Evolutionary conservation across 2,797 vertebrate genomes (phyloP).

Genomic region (Aselliscus stoliczkanus): DNA sequence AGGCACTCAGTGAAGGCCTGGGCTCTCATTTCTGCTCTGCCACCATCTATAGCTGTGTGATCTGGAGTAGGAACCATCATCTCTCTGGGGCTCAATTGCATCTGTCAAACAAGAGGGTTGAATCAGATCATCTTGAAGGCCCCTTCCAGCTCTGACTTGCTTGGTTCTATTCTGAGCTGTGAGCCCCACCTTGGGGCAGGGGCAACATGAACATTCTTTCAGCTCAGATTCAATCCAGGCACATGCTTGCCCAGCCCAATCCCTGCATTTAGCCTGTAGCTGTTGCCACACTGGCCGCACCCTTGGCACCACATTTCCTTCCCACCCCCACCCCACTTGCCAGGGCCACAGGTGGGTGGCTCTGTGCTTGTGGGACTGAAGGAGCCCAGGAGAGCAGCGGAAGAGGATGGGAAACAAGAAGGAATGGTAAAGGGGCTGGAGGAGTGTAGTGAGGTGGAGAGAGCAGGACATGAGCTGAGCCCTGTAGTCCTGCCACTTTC

Average conservation of each 20-base stretch:
- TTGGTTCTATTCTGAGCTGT: constrained; percentile 67
- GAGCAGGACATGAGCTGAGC: background rate
- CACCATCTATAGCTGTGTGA: background rate
- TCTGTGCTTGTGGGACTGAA: background rate
- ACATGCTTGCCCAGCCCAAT: constrained; percentile 57
- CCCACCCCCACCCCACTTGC: background rate
- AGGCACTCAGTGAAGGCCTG: background rate
- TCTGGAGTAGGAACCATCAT: background rate
- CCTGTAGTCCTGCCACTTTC: background rate
- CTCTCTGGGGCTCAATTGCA: constrained; percentile 17
- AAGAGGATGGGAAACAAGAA: background rate
- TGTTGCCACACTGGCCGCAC: constrained; percentile 35
- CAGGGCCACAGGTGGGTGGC: constrained; percentile 48
- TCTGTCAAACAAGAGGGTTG: constrained; percentile 43
- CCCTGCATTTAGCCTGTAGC: constrained; percentile 56
- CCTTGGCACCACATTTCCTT: constrained; percentile 36
- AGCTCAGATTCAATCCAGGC: constrained; percentile 57
- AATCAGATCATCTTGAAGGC: constrained; percentile 1
- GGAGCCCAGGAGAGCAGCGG: background rate
- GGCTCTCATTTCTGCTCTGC: background rate
- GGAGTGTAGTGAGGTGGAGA: background rate
- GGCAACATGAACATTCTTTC: constrained; percentile 60
- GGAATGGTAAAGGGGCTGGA: background rate
- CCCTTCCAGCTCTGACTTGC: constrained; percentile 71
- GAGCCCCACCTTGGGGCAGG: constrained; percentile 60